Conservation (phyloP, 35 echinoderm and acorn worm species). For the Amphiura filiformis region DNA sequence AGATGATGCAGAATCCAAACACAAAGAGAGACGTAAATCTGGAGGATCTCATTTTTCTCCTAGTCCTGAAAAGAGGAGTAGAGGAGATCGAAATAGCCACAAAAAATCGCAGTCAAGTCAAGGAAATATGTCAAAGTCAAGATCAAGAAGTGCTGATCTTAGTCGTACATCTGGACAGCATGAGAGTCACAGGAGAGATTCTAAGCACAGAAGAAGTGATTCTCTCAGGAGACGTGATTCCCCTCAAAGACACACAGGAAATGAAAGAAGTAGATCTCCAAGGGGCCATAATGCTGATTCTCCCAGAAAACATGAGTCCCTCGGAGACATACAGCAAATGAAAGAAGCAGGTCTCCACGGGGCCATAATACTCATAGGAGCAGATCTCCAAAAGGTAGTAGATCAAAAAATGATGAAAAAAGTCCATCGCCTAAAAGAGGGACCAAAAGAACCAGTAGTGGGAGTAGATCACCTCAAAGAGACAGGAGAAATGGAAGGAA, state of each 20-base stretch:
- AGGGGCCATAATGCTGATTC: too few species aligned
- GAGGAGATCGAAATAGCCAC: neutral
- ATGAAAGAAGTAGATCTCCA: neutral
- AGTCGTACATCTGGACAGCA: neutral
- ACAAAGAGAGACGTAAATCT: neutral
- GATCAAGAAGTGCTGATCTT: neutral
- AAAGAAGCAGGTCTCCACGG: neutral
- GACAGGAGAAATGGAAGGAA: neutral
- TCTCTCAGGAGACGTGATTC: neutral
- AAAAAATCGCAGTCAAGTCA: too few species aligned
- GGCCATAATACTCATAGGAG: neutral
- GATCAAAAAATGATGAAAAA: too few species aligned
- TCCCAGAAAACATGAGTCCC: too few species aligned
- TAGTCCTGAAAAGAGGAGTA: conserved; percentile 11
- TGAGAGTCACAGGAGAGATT: neutral
- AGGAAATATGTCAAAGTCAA: neutral
- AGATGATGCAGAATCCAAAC: neutral
- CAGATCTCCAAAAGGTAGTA: neutral
- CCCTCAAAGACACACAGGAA: neutral
- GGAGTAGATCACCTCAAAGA: neutral
- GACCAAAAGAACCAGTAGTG: too few species aligned
- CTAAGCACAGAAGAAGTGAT: neutral
- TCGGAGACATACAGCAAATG: neutral
- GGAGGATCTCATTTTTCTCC: neutral
- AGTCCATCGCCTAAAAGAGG: too few species aligned